Percentiles rank a stretch among this genome's conserved stretches.
Conservation (phyloP, 2,888 invertebrate genomes). For the Ditula angustiorana region DNA sequence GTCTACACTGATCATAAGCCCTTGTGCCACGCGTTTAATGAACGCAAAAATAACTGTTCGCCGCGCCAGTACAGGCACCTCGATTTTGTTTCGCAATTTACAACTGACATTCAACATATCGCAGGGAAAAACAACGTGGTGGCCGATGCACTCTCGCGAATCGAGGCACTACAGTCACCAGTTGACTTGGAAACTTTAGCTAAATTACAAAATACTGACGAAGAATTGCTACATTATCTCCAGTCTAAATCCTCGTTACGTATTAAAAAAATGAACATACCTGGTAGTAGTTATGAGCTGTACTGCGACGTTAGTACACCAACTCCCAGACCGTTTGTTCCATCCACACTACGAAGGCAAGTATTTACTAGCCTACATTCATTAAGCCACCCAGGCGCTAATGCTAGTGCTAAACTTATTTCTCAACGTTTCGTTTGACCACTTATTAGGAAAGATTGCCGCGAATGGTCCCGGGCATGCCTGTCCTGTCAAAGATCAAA, state of each 20-base stretch:
- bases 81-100: constrained; percentile 45
- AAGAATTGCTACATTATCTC: constrained; percentile 15
- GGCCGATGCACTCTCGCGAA: constrained; percentile 48
- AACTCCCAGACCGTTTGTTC: constrained; percentile 43
- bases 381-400: no score
- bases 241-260: background rate
- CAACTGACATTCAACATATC: constrained; percentile 7
- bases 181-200: constrained; percentile 14
- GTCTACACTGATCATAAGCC: constrained; percentile 1
- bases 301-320: constrained; percentile 44
- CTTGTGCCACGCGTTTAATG: background rate
- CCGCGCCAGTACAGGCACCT: constrained; percentile 38
- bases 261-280: constrained; percentile 5
- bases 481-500: no score
- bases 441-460: no score
- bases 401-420: no score
- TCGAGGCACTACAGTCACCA: constrained; percentile 38
- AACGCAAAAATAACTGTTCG: constrained; percentile 23
- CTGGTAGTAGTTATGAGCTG: constrained; percentile 26
- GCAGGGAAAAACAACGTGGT: constrained; percentile 35
- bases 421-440: no score
- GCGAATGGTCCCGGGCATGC: no score
- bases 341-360: constrained; percentile 35
- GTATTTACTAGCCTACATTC: constrained; percentile 45
- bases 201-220: constrained; percentile 12